Conservation (phyloP, 2,113 vertebrate genomes). For the Pao palembangensis region DNA sequence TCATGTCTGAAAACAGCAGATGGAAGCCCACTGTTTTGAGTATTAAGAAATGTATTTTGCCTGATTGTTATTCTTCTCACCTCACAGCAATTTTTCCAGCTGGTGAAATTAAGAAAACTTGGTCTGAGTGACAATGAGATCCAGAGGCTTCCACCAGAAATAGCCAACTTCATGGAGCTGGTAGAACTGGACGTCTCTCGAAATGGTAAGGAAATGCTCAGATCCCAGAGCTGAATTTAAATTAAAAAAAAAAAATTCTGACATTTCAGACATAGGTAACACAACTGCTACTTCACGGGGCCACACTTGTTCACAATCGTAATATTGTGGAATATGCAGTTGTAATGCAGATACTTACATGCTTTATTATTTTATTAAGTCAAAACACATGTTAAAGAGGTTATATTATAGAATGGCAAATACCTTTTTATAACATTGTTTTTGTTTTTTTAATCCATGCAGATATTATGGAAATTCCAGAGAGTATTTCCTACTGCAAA, state of each 20-base stretch:
- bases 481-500: conserved; percentile 96
- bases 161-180: conserved; percentile 96
- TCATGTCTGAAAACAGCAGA: background rate
- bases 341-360: no score
- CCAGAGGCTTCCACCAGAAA: conserved; percentile 91
- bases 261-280: no score
- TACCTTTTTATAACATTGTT: conserved; percentile 6
- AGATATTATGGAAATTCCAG: conserved; percentile 98
- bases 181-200: conserved; percentile 95
- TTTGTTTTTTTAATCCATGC: conserved; percentile 46
- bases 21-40: background rate
- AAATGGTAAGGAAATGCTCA: conserved; percentile 78
- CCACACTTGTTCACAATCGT: no score
- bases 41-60: background rate
- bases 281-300: no score
- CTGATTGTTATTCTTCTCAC: conserved; percentile 35
- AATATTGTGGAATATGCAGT: no score
- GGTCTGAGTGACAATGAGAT: conserved; percentile 98
- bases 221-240: background rate
- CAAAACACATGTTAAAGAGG: no score
- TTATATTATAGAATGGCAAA: background rate
- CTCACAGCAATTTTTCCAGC: conserved; percentile 94
- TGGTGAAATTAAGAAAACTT: conserved; percentile 93
- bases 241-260: background rate
- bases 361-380: no score